phyloP scores from a whole-genome alignment of 2,888 invertebrate genomes.

The Epicampocera succincta region DNA sequence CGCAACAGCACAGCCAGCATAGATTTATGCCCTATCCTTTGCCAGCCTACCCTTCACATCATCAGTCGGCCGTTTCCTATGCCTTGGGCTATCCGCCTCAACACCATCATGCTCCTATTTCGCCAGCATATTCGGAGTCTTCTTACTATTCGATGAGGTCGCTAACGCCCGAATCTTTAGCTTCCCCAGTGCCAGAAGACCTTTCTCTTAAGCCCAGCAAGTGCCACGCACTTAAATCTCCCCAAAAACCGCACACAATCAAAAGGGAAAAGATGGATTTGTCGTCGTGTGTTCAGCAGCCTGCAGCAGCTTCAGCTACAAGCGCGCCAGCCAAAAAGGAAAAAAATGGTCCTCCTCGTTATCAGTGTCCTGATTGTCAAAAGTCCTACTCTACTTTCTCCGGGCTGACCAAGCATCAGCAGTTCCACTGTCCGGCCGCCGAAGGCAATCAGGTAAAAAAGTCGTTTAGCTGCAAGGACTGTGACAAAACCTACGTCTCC shows the following conservation, averaged over 20 bases:
- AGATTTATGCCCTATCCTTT: constrained; percentile 70
- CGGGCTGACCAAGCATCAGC: constrained; percentile 97
- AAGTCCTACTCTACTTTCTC: constrained; percentile 98
- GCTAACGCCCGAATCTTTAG: constrained; percentile 80
- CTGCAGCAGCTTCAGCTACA: constrained; percentile 65
- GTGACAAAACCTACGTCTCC: constrained; percentile 97
- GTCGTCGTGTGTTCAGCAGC: constrained; percentile 61
- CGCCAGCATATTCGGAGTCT: constrained; percentile 81
- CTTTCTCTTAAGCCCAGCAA: constrained; percentile 77
- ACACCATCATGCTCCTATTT: constrained; percentile 79
- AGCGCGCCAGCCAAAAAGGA: constrained; percentile 78
- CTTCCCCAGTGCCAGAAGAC: constrained; percentile 80
- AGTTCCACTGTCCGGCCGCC: constrained; percentile 96
- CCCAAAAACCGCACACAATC: constrained; percentile 38
- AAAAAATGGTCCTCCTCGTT: constrained; percentile 84
- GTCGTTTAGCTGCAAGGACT: constrained; percentile 97
- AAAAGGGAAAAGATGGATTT: constrained; percentile 44
- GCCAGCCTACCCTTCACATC: constrained; percentile 67
- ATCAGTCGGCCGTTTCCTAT: constrained; percentile 67
- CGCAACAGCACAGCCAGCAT: constrained; percentile 68
- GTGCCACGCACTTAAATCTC: constrained; percentile 63
- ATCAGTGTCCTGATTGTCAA: constrained; percentile 95
- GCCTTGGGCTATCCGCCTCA: constrained; percentile 70
- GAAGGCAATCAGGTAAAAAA: constrained; percentile 93
- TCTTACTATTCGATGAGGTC: constrained; percentile 81